A percentile compares a stretch with the other conserved stretches of the same genome.
Conservation (phyloP, 2,888 invertebrate genomes). For the Habrosyne pyritoides region DNA sequence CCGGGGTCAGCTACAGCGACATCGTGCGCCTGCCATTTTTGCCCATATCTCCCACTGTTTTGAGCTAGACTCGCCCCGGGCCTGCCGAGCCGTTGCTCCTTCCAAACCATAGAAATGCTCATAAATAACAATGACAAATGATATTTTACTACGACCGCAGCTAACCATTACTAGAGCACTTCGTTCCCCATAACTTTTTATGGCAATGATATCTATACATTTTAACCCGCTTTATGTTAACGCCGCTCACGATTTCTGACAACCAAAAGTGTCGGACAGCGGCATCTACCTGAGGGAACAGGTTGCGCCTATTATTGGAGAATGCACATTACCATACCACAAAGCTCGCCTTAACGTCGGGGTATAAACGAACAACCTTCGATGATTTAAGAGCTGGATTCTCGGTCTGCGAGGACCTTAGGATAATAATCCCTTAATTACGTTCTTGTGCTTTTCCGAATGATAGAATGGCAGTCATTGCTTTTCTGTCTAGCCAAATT, state of each 20-base stretch:
- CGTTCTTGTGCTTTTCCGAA: slow-evolving; percentile 63
- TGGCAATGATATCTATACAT: slow-evolving; percentile 46
- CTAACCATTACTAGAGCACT: slow-evolving; percentile 47
- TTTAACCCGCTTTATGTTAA: slow-evolving; percentile 37
- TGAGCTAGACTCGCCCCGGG: slow-evolving; percentile 39
- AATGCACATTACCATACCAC: slow-evolving; percentile 37
- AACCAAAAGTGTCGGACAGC: slow-evolving; percentile 19
- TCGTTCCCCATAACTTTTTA: slow-evolving; percentile 55
- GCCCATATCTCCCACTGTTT: slow-evolving; percentile 61
- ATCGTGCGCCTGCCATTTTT: slow-evolving; percentile 71
- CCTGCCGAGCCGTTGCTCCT: slow-evolving; percentile 35
- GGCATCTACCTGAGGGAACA: slow-evolving; percentile 18
- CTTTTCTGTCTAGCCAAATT: slow-evolving; percentile 64
- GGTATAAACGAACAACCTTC: slow-evolving; percentile 49
- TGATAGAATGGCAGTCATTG: slow-evolving; percentile 75
- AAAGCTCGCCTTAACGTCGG: slow-evolving; percentile 50
- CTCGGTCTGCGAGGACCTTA: slow-evolving; percentile 40
- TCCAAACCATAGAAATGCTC: slow-evolving; percentile 51
- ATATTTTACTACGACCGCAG: slow-evolving; percentile 48
- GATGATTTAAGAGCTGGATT: slow-evolving; percentile 61
- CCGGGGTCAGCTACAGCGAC: slow-evolving; percentile 56
- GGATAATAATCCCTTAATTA: slow-evolving; percentile 73
- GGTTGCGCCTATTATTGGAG: slow-evolving; percentile 16
- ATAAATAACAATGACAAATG: slow-evolving; percentile 72
- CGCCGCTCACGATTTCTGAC: slow-evolving; percentile 29